Evolutionary conservation across 1,140 invertebrate species (phyloP).

Genomic region (Ceratina australensis): DNA sequence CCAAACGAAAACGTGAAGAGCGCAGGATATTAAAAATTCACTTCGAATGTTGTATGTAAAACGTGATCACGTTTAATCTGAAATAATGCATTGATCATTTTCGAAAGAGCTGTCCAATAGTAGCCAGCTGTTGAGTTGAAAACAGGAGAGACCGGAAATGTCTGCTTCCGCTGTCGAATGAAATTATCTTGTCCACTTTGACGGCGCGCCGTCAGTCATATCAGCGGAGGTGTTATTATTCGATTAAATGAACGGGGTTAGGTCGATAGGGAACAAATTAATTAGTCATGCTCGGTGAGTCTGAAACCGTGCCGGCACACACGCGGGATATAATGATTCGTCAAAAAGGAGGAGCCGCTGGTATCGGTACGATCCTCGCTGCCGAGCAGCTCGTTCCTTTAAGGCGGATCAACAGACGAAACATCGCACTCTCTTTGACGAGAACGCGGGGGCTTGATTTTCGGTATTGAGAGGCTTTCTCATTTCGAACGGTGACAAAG

Average conservation of each 20-base stretch:
- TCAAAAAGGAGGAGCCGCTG: too few species aligned
- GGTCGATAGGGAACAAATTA: constrained; percentile 40
- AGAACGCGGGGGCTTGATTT: constrained; percentile 20
- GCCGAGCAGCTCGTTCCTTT: neutral
- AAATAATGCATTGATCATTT: too few species aligned
- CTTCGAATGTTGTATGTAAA: too few species aligned
- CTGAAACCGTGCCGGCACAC: too few species aligned
- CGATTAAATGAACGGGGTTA: constrained; percentile 54
- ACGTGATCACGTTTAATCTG: too few species aligned
- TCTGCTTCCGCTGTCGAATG: constrained; percentile 48
- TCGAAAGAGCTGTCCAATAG: too few species aligned
- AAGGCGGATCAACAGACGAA: neutral
- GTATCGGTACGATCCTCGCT: neutral
- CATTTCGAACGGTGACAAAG: constrained; percentile 36
- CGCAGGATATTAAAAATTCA: too few species aligned
- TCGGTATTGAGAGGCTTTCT: constrained; percentile 41
- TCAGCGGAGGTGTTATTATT: constrained; percentile 50
- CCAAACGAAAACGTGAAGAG: too few species aligned
- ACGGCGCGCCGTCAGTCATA: constrained; percentile 19
- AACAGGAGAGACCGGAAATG: constrained; percentile 23
- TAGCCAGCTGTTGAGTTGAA: constrained; percentile 11
- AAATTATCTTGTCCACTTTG: constrained; percentile 49
- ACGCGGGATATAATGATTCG: neutral
- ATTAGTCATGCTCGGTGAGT: constrained; percentile 42
- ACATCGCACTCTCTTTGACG: constrained; percentile 3